These are phyloP conservation scores for Lepeophtheirus salmonis DNA, from an alignment of 1,140 invertebrate species.

Conservation along the genomic window DNA sequence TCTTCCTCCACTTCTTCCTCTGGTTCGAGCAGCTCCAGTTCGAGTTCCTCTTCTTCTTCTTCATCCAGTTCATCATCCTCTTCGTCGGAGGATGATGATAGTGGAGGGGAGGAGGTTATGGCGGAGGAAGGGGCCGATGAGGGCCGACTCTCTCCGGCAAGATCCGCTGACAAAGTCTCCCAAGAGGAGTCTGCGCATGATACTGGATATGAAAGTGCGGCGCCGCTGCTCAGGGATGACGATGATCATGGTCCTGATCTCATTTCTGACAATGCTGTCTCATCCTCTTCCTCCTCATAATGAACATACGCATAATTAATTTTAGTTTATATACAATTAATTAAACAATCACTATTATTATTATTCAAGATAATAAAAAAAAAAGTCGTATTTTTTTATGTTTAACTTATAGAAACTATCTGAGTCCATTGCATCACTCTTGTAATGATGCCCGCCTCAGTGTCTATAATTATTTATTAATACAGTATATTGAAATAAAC, in stretches of 20 bases:
- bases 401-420: no score
- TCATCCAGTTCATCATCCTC: conserved; percentile 1
- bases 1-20: no score
- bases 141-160: background rate
- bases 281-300: background rate
- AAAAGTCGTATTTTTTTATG: no score
- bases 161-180: background rate
- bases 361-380: no score
- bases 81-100: background rate
- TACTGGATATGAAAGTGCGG: background rate
- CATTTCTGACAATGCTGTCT: background rate
- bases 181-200: background rate
- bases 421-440: no score
- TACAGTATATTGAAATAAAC: no score
- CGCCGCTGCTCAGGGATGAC: background rate
- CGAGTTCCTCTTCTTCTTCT: conserved; percentile 3
- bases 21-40: conserved; percentile 23
- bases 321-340: background rate
- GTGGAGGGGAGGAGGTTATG: no score
- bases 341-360: no score
- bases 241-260: background rate
- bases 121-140: no score
- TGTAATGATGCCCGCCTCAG: no score
- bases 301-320: background rate
- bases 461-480: no score